Conservation (phyloP, 2,113 vertebrate species). For the Astur gentilis region DNA sequence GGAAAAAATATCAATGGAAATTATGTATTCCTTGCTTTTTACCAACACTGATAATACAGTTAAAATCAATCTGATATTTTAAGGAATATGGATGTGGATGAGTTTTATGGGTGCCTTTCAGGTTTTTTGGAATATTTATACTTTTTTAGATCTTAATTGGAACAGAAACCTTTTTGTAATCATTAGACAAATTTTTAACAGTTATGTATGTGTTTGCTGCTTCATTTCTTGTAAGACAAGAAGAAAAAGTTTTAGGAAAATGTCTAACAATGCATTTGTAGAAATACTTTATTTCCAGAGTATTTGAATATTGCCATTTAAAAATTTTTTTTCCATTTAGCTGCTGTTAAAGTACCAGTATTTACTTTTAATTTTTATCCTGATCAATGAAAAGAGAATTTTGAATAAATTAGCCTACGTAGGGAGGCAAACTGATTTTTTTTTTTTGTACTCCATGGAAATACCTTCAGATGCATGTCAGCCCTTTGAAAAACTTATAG, state of each 20-base stretch:
- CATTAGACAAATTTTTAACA: not conserved
- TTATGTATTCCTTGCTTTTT: not conserved
- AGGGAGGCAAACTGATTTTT: too few species aligned
- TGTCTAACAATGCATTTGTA: not conserved
- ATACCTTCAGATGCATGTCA: not conserved
- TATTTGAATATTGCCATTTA: not conserved
- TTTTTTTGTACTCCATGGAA: not conserved
- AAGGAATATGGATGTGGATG: not conserved
- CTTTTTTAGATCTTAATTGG: not conserved
- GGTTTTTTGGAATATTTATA: not conserved
- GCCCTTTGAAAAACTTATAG: not conserved
- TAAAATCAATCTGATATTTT: not conserved
- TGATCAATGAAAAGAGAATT: not conserved
- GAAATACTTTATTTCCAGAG: not conserved
- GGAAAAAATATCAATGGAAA: not conserved
- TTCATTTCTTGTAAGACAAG: not conserved
- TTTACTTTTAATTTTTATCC: not conserved
- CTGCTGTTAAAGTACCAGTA: not conserved
- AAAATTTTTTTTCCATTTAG: not conserved
- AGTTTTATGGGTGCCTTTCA: not conserved
- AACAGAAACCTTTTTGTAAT: not conserved
- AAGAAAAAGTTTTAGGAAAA: not conserved
- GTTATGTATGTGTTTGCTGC: not conserved
- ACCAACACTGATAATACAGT: not conserved
- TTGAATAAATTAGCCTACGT: not conserved